Evolutionary conservation across 1,140 invertebrate genomes (phyloP).

Genomic region (Trachymyrmex septentrionalis): DNA sequence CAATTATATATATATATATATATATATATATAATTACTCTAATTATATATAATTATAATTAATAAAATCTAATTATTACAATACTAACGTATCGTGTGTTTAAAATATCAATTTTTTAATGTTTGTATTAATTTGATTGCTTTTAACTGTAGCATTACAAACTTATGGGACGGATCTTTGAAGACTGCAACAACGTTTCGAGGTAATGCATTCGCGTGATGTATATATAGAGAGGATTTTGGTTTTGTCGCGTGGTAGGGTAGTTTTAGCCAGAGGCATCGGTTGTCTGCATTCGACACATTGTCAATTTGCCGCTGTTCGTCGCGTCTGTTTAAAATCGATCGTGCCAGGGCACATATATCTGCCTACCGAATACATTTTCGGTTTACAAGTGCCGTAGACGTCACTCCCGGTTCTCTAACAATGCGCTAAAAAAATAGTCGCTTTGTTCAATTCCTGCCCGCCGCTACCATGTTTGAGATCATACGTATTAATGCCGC

Average conservation of each 20-base stretch:
- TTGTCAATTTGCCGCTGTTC: conserved; percentile 84
- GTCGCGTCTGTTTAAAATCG: conserved; percentile 84
- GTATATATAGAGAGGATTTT: conserved; percentile 53
- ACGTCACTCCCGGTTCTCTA: conserved; percentile 54
- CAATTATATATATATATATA: not conserved
- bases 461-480: not conserved
- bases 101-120: not conserved
- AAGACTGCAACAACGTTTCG: not conserved
- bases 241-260: conserved; percentile 70
- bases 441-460: conserved; percentile 50
- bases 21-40: no score
- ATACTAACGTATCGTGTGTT: not conserved
- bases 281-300: conserved; percentile 84
- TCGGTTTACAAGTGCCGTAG: conserved; percentile 60
- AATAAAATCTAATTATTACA: conserved; percentile 6
- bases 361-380: conserved; percentile 70
- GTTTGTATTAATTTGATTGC: not conserved
- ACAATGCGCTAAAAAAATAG: conserved; percentile 60
- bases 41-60: not conserved
- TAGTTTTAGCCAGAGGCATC: conserved; percentile 82
- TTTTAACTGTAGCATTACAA: not conserved
- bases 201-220: conserved; percentile 1
- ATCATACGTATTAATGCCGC: not conserved
- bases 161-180: not conserved
- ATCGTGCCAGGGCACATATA: conserved; percentile 79